A percentile compares a stretch with the other conserved stretches of the same genome.
phyloP scores from a whole-genome alignment of 2,888 invertebrate genomes.

The Volucella zonaria region DNA sequence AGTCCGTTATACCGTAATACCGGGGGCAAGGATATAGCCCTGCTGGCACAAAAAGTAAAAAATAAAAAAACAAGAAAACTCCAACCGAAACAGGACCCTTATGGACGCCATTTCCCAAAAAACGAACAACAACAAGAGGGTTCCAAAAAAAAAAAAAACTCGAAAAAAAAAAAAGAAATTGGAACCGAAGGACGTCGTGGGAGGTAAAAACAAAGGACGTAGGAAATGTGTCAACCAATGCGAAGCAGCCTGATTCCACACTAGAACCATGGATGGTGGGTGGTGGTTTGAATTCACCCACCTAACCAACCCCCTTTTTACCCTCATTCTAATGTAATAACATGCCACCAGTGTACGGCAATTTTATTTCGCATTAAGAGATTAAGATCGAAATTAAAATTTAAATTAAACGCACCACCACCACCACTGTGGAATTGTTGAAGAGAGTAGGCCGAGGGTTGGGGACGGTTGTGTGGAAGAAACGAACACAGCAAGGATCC shows the following conservation, averaged over 20 bases:
- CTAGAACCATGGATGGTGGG: conserved; percentile 28
- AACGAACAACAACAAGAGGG: background rate
- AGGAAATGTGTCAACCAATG: conserved; percentile 71
- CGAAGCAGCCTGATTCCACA: conserved; percentile 52
- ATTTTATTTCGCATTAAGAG: conserved; percentile 83
- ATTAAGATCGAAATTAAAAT: conserved; percentile 83
- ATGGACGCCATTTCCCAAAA: conserved; percentile 61
- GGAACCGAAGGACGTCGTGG: conserved; percentile 19
- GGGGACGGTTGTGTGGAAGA: background rate
- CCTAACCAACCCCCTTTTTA: background rate
- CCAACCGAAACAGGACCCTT: conserved; percentile 36
- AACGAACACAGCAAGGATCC: conserved; percentile 20
- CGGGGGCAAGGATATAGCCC: conserved; percentile 66
- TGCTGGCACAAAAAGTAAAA: conserved; percentile 34
- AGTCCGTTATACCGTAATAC: conserved; percentile 73
- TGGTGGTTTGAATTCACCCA: conserved; percentile 14
- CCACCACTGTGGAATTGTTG: conserved; percentile 55
- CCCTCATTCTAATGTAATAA: conserved; percentile 74
- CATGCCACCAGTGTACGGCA: conserved; percentile 81
- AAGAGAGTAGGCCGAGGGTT: background rate
- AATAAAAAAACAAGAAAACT: conserved; percentile 12
- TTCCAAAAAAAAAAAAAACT: conserved; percentile 9
- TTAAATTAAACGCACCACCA: conserved; percentile 80
- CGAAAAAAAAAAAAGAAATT: conserved; percentile 1
- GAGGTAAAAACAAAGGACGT: conserved; percentile 67